Conservation (phyloP, 2,113 vertebrate species). For the Chauna torquata region DNA sequence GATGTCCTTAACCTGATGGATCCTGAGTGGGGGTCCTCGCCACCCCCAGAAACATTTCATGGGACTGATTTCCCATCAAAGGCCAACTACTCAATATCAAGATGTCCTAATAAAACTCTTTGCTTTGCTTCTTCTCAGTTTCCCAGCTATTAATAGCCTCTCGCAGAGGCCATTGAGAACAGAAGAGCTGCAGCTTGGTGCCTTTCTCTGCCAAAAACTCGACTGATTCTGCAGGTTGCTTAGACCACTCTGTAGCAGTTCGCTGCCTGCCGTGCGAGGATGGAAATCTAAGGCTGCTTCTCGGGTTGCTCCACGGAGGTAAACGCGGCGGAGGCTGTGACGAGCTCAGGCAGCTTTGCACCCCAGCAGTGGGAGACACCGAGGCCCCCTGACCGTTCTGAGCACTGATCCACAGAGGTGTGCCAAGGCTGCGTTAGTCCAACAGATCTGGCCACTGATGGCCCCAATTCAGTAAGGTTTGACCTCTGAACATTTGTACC, state of each 20-base stretch:
- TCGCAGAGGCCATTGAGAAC: background rate
- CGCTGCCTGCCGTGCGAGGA: background rate
- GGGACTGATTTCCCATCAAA: background rate
- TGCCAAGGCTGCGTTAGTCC: too few relatives aligned
- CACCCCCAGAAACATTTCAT: background rate
- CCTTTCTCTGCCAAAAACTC: background rate
- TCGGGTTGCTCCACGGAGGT: background rate
- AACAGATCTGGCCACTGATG: background rate
- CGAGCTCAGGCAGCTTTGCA: background rate
- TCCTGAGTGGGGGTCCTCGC: background rate
- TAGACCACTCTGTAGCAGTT: background rate
- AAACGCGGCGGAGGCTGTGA: background rate
- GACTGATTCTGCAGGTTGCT: background rate
- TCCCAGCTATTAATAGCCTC: background rate
- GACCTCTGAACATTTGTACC: background rate
- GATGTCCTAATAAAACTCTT: background rate
- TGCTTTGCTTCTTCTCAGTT: background rate
- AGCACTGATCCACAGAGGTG: too few relatives aligned
- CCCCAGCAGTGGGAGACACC: background rate
- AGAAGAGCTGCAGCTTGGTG: background rate
- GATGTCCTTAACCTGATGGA: background rate
- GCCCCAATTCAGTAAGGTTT: too few relatives aligned
- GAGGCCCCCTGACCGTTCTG: background rate
- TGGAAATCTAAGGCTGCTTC: background rate
- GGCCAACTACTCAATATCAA: background rate